Base-by-base conservation (phyloP, 2,113 vertebrate genomes). In the Paramisgurnus dabryanus region DNA sequence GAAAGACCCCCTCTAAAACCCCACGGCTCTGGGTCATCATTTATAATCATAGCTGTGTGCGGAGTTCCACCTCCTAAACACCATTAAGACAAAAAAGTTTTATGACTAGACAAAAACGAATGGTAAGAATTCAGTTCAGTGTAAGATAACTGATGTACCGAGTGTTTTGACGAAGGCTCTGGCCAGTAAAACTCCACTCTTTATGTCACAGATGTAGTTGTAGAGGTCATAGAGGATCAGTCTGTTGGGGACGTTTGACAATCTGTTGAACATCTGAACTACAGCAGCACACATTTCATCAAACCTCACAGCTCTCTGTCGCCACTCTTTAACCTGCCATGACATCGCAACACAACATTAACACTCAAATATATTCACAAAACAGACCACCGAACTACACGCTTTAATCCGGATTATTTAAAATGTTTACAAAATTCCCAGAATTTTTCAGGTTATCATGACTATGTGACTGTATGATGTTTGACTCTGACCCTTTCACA, bases 201-300 rank as follows among this genome's bases (percentile, higher is more conserved):
- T 99, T 91, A 99, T 98, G 91, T 99, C 98, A 92, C 97, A 98
- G 90, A 99, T 97, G 90, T 98, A 99, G 90, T 96, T 94, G 93
- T 99, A 99, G 88, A 99, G 95, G 87, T 99, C 98, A 81, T 99
- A 99, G 61, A 99, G 94, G 85, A 99, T 95, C 80, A 93, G 94
- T 89, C 97, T 93, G 92, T 99, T 99, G 82, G 97, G 95, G 69
- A 93, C 96, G 27, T 98, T 99, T 41, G 96, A 98, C 81, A 99
- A 95, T 18, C 97, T 95, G 81, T 97, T 97, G 87, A 98, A 99
- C 98, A 99, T 99, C 87, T 93, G 95, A 92, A 97, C 96, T 78
- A 99, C 96, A 1, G 95, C 90, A 22, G 91, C 92, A 64, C 97
- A 99, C 96, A 96, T 94, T 72, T 93, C 91, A 74, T 98, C 97